Conservation (phyloP, 1,140 invertebrate genomes). For the Macrobrachium rosenbergii region DNA sequence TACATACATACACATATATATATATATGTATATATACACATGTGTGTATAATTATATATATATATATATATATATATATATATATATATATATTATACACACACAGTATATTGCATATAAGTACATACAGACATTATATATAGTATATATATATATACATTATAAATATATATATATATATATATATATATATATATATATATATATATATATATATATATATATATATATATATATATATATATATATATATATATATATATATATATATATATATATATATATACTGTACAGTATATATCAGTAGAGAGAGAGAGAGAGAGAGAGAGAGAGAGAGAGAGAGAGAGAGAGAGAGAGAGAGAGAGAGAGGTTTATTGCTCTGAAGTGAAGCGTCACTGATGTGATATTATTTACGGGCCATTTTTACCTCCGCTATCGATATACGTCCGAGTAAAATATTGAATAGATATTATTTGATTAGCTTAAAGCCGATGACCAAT, state of each 20-base stretch:
- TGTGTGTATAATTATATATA: too few species aligned
- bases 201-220: constrained; percentile 10
- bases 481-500: too few species aligned
- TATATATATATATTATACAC: not conserved
- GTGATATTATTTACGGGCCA: too few species aligned
- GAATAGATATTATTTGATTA: too few species aligned
- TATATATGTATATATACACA: not conserved
- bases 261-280: constrained; percentile 17
- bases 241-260: constrained; percentile 17
- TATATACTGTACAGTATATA: not conserved
- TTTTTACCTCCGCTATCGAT: too few species aligned
- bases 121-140: constrained; percentile 14
- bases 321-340: not conserved
- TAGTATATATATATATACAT: constrained; percentile 14
- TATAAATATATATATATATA: constrained; percentile 21
- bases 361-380: too few species aligned
- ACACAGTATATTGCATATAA: constrained; percentile 21
- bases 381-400: too few species aligned
- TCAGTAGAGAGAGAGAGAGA: not conserved
- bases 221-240: constrained; percentile 14
- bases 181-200: constrained; percentile 2
- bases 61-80: not conserved
- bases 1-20: not conserved
- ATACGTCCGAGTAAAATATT: too few species aligned
- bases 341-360: too few species aligned